Evolutionary conservation across 2,797 vertebrate species (phyloP).

Genomic region (Neosilurus mollespiculum): DNA sequence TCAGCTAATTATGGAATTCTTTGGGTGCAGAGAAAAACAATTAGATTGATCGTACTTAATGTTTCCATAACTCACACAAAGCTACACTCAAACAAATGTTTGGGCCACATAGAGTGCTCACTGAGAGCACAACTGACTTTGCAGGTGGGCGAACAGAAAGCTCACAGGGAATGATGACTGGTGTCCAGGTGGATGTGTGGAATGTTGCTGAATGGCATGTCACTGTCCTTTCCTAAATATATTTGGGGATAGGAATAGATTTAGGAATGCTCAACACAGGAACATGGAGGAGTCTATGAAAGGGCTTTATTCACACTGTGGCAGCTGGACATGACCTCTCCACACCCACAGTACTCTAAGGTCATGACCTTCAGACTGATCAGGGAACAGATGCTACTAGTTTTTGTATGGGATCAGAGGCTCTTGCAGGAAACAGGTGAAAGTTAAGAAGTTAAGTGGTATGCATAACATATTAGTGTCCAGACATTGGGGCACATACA

Average conservation of each 20-base stretch:
- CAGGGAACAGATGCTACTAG: slow-evolving; percentile 22
- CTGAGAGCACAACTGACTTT: slow-evolving; percentile 12
- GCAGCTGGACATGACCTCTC: slow-evolving; percentile 40
- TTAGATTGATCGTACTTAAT: slow-evolving; percentile 20
- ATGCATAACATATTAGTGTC: neutral
- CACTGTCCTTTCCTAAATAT: slow-evolving; percentile 14
- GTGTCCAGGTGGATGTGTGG: slow-evolving; percentile 8
- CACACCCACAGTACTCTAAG: slow-evolving; percentile 16
- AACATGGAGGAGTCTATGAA: slow-evolving; percentile 7
- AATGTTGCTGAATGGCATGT: slow-evolving; percentile 22
- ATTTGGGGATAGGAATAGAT: slow-evolving; percentile 25
- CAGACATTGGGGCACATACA: neutral
- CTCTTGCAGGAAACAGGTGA: slow-evolving; percentile 29
- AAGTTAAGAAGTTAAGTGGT: neutral
- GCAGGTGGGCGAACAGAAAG: slow-evolving; percentile 8
- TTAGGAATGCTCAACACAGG: slow-evolving; percentile 15
- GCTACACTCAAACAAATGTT: slow-evolving; percentile 10
- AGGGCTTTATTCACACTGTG: slow-evolving; percentile 8
- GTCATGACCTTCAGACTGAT: slow-evolving; percentile 25
- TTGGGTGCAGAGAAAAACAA: neutral
- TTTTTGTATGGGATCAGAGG: neutral
- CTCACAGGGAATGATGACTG: slow-evolving; percentile 7
- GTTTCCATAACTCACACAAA: neutral
- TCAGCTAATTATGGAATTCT: slow-evolving; percentile 18
- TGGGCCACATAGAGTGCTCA: neutral